Conservation (phyloP, 2,888 invertebrate species). For the Danaus chrysippus region DNA sequence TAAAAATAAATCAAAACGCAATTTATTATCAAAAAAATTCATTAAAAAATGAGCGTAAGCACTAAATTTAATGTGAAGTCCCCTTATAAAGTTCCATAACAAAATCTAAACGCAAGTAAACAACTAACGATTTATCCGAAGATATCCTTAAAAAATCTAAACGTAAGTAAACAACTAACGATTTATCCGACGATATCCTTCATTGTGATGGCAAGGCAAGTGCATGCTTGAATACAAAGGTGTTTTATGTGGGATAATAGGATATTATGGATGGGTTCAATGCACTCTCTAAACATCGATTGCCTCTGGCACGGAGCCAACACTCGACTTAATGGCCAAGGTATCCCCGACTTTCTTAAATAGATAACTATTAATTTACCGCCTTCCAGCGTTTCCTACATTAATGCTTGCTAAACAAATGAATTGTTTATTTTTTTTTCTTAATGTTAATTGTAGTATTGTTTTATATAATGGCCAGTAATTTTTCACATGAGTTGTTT, state of each 20-base stretch:
- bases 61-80: no score
- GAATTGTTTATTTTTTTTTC: slow-evolving; percentile 16
- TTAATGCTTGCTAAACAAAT: slow-evolving; percentile 11
- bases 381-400: slow-evolving; percentile 21
- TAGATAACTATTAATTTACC: slow-evolving; percentile 51
- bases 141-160: slow-evolving; percentile 8
- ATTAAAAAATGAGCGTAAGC: no score
- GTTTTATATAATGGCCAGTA: slow-evolving; percentile 21
- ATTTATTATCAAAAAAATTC: no score
- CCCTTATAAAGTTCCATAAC: no score
- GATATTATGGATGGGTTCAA: slow-evolving; percentile 58
- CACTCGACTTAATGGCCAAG: slow-evolving; percentile 64
- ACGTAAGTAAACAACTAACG: background rate
- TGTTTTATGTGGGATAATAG: slow-evolving; percentile 39
- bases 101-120: background rate
- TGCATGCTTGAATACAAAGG: slow-evolving; percentile 38
- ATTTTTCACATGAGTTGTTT: background rate
- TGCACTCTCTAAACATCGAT: slow-evolving; percentile 60
- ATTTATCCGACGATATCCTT: slow-evolving; percentile 12
- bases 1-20: no score
- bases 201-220: slow-evolving; percentile 32
- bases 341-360: slow-evolving; percentile 66
- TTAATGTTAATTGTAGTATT: slow-evolving; percentile 25
- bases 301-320: slow-evolving; percentile 66
- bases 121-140: slow-evolving; percentile 6